Conservation (phyloP, 2,888 invertebrate species). For the Nebria brevicollis region DNA sequence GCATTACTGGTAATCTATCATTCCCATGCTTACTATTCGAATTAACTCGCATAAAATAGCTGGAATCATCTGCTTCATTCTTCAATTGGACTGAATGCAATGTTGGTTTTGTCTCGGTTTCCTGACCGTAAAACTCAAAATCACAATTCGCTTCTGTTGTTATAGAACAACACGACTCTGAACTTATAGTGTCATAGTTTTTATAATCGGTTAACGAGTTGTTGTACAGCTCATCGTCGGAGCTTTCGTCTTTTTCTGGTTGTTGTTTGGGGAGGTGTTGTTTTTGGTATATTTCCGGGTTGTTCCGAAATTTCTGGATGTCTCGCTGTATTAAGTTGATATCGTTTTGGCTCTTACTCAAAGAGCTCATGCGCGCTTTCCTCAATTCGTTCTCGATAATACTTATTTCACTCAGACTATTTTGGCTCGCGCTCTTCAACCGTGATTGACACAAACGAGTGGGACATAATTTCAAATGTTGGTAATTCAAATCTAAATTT, state of each 20-base stretch:
- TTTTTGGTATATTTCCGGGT: conserved; percentile 49
- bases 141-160: conserved; percentile 73
- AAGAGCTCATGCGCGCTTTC: conserved; percentile 49
- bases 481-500: conserved; percentile 50
- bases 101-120: conserved; percentile 27
- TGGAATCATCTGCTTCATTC: conserved; percentile 16
- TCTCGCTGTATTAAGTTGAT: conserved; percentile 51
- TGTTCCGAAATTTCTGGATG: conserved; percentile 49
- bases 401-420: conserved; percentile 41
- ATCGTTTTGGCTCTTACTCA: conserved; percentile 60
- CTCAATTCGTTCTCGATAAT: conserved; percentile 37
- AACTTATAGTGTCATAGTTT: conserved; percentile 59
- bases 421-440: conserved; percentile 39
- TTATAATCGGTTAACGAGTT: conserved; percentile 59
- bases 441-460: background rate
- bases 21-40: conserved; percentile 2
- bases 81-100: conserved; percentile 22
- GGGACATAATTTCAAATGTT: conserved; percentile 52
- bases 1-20: conserved; percentile 33
- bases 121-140: conserved; percentile 67
- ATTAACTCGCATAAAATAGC: conserved; percentile 30
- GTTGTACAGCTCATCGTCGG: conserved; percentile 59
- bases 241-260: conserved; percentile 49
- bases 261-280: conserved; percentile 49
- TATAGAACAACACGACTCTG: conserved; percentile 67